phyloP scores from a whole-genome alignment of 2,797 vertebrate genomes.

The Macroramphosus scolopax region DNA sequence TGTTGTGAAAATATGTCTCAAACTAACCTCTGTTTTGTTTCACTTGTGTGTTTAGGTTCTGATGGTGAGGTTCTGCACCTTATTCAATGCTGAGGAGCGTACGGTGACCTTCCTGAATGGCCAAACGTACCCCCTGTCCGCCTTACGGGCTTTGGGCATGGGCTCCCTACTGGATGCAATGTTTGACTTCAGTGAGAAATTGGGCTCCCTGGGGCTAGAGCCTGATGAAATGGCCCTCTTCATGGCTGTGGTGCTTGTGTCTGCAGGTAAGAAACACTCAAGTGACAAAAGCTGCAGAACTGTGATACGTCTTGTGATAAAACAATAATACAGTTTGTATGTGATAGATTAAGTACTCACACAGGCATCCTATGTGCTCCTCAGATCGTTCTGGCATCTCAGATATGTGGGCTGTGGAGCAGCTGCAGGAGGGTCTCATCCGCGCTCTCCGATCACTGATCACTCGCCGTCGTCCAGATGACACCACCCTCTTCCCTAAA shows the following conservation, averaged over 20 bases:
- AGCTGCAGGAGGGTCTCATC: constrained; percentile 80
- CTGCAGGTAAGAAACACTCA: constrained; percentile 75
- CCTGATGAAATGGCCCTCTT: constrained; percentile 84
- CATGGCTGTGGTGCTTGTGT: constrained; percentile 83
- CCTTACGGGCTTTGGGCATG: constrained; percentile 76
- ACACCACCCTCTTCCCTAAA: constrained; percentile 75
- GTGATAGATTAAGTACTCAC: constrained; percentile 26
- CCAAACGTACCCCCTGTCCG: constrained; percentile 74
- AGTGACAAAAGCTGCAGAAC: constrained; percentile 1
- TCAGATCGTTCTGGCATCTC: constrained; percentile 76
- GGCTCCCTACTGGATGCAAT: constrained; percentile 77
- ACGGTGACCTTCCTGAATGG: constrained; percentile 81
- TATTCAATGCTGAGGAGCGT: constrained; percentile 77
- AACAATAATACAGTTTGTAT: not conserved
- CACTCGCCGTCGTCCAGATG: constrained; percentile 70
- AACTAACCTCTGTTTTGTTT: not conserved
- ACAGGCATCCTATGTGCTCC: constrained; percentile 16
- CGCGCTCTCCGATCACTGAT: constrained; percentile 74
- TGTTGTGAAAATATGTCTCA: constrained; percentile 8
- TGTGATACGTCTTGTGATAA: constrained; percentile 6
- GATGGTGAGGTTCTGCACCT: constrained; percentile 82
- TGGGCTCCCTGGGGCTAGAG: constrained; percentile 76
- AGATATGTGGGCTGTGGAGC: constrained; percentile 75
- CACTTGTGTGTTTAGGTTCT: constrained; percentile 63
- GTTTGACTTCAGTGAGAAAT: constrained; percentile 83